phyloP scores from a whole-genome alignment of 2,113 vertebrate species.

The Cyphomyrus plagiostoma region DNA sequence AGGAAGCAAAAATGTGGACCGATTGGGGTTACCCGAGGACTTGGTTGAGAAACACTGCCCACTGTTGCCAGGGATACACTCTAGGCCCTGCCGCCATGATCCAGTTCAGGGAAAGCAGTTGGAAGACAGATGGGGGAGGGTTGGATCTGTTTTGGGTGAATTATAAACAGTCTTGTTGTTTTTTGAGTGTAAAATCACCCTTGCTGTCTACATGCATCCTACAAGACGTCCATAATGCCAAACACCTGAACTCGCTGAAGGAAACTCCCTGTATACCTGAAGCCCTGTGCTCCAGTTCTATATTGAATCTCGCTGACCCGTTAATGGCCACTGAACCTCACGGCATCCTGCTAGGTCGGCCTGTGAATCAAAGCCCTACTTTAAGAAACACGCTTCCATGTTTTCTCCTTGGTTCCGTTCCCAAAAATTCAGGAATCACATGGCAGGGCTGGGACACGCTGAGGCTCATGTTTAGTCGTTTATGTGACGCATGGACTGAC shows the following conservation, averaged over 20 bases:
- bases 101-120: background rate
- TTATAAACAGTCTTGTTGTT: background rate
- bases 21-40: background rate
- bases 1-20: background rate
- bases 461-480: background rate
- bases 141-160: background rate
- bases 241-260: background rate
- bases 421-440: background rate
- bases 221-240: background rate
- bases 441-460: background rate
- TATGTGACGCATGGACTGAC: background rate
- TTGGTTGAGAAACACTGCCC: background rate
- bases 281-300: background rate
- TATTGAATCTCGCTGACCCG: background rate
- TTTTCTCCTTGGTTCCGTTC: background rate
- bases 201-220: background rate
- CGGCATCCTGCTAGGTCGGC: background rate
- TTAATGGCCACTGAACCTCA: background rate
- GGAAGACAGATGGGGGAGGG: background rate
- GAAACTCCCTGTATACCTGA: background rate
- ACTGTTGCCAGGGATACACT: background rate
- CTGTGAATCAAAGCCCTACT: background rate
- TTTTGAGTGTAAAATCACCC: background rate
- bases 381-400: background rate
- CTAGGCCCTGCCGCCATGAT: background rate